These are phyloP conservation scores for Romanomermis culicivorax DNA, from an alignment of 2,888 invertebrate species.

Conservation along the genomic window DNA sequence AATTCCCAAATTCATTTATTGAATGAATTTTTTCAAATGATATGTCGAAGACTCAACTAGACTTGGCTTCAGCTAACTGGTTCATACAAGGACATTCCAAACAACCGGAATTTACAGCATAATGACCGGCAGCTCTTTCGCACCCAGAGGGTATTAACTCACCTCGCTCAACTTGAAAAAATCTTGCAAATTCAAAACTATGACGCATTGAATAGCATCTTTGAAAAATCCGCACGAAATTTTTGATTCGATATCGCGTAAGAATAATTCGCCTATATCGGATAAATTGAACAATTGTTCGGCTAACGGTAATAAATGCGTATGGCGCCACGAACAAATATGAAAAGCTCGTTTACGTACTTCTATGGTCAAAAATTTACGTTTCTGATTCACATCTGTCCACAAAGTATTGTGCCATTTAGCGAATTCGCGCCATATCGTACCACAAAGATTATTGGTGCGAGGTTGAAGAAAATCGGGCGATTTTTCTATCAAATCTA, in stretches of 20 bases:
- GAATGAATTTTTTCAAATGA: too few relatives aligned
- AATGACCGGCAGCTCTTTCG: too few relatives aligned
- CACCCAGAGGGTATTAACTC: too few relatives aligned
- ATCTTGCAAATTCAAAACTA: neutral
- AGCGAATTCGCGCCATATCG: neutral
- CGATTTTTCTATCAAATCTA: slow-evolving; percentile 1
- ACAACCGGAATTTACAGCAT: too few relatives aligned
- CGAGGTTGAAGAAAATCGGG: slow-evolving; percentile 1
- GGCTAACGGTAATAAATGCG: neutral
- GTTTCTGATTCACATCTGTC: neutral
- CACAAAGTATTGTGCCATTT: neutral
- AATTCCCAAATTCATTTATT: too few relatives aligned
- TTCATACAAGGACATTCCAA: too few relatives aligned
- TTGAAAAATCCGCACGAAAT: neutral
- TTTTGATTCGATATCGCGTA: neutral
- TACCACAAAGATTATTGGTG: neutral
- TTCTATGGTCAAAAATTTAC: neutral
- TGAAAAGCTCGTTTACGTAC: neutral
- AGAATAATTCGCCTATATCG: neutral
- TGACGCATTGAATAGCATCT: neutral
- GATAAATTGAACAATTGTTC: neutral
- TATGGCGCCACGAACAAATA: neutral
- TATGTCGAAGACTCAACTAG: too few relatives aligned
- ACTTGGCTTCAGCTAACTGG: too few relatives aligned
- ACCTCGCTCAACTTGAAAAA: neutral